Evolutionary conservation across 2,113 vertebrate genomes (phyloP), one percentile per base, ranked within the genome.

Genomic region (Meriones unguiculatus): DNA sequence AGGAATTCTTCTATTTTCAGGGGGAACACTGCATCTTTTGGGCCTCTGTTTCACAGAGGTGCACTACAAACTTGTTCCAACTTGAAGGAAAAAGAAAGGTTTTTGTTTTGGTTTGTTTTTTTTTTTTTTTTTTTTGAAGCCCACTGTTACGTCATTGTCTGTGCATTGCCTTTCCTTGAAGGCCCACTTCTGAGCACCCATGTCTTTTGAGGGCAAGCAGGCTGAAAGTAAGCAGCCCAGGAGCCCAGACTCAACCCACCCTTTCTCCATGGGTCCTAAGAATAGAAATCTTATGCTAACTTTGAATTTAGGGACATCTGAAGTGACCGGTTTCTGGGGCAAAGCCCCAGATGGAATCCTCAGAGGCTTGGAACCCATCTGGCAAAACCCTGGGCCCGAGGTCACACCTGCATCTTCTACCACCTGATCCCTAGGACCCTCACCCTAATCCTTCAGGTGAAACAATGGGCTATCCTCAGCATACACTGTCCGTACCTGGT

Each of bases 141-240:
- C 98, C 98, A 97, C 82, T n/a, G 96, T 98, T 98, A 98, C 98
- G 98, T 87, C 67, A 95, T 46, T 93, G 85, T 95, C 96, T 98
- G 91, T 98, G 97, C 97, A 96, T 82, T 82, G 97, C 89, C 96
- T 96, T 92, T 97, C 96, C 93, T 75, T 64, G 62, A 90, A 92
- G 89, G 67, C 30, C 77, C 77, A 38, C 73, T 59, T 7, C n/a
- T 28, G n/a, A 91, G 12, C 35, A 77, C 81, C 93, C n/a, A 76
- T 67, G 85, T 35, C 52, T 90, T 90, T 76, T 22, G n/a, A 87
- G 90, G 38, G 30, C 35, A 81, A 85, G 80, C 84, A 97, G 95
- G 65, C 14, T 14, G 62, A 70, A 70, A 80, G 54, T 1, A 1
- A 93, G 35, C 64, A 41, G 50, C 87, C 25, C 0, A 3, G 82